Evolutionary conservation across 2,888 invertebrate genomes (phyloP).

Genomic region (Pristionchus exspectatus): DNA sequence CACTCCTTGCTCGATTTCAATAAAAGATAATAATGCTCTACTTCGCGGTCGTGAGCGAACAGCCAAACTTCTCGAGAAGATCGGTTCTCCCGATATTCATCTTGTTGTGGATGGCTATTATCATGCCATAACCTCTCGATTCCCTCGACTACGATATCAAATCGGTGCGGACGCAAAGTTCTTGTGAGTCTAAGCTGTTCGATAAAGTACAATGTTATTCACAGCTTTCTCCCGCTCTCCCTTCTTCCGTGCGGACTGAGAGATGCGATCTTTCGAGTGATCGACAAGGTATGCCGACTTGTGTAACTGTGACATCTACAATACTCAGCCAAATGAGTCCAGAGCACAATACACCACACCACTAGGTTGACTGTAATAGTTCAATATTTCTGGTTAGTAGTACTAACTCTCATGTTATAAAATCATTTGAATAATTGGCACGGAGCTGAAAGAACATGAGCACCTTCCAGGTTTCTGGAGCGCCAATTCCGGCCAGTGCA

Average conservation of each 20-base stretch:
- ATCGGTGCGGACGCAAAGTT: slow-evolving; percentile 21
- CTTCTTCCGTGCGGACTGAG: slow-evolving; percentile 63
- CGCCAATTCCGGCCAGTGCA: neutral
- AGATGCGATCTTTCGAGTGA: slow-evolving; percentile 60
- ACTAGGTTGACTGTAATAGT: too few relatives aligned
- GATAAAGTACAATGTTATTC: neutral
- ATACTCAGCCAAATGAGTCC: too few relatives aligned
- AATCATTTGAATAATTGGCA: too few relatives aligned
- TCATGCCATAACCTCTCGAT: slow-evolving; percentile 70
- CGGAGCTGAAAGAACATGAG: too few relatives aligned
- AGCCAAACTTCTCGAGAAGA: slow-evolving; percentile 57
- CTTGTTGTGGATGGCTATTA: slow-evolving; percentile 72
- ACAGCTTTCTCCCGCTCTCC: slow-evolving; percentile 63
- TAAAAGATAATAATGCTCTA: too few relatives aligned
- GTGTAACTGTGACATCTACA: too few relatives aligned
- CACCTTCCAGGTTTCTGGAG: neutral
- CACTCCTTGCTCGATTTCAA: neutral
- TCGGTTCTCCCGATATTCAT: slow-evolving; percentile 59
- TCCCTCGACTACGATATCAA: slow-evolving; percentile 29
- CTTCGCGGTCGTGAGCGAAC: slow-evolving; percentile 57
- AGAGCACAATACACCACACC: too few relatives aligned
- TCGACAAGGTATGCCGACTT: neutral
- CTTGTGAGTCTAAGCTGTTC: neutral
- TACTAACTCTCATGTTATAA: too few relatives aligned
- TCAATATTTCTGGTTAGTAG: too few relatives aligned